Conservation (phyloP, 2,797 vertebrate species). For the Eremophila alpestris region DNA sequence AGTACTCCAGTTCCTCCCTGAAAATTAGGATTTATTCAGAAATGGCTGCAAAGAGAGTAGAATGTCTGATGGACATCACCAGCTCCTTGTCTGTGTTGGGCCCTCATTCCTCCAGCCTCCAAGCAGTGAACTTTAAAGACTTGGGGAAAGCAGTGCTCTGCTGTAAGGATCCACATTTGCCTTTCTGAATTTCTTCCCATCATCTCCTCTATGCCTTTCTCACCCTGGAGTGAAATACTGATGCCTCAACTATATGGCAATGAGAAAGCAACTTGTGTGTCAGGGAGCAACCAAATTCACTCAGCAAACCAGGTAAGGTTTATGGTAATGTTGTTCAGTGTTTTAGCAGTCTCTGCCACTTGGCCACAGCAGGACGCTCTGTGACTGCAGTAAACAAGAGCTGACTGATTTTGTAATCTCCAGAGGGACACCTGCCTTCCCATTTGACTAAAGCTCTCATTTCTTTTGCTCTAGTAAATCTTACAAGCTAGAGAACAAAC, state of each 20-base stretch:
- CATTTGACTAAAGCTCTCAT: slow-evolving; percentile 49
- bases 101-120: neutral
- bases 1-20: neutral
- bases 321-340: slow-evolving; percentile 13
- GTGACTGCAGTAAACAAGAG: slow-evolving; percentile 55
- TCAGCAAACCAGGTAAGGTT: neutral
- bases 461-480: slow-evolving; percentile 57
- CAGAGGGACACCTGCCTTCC: slow-evolving; percentile 44
- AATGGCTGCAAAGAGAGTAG: neutral
- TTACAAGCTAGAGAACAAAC: slow-evolving; percentile 37
- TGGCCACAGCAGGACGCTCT: slow-evolving; percentile 35
- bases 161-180: neutral
- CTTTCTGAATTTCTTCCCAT: neutral
- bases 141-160: neutral
- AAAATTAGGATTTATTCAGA: neutral
- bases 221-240: neutral
- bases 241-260: neutral
- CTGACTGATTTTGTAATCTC: slow-evolving; percentile 72
- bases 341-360: slow-evolving; percentile 43
- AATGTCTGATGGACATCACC: neutral
- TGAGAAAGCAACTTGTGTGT: neutral
- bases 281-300: neutral
- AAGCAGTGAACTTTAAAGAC: neutral
- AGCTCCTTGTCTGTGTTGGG: neutral
- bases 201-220: neutral